Evolutionary conservation across 2,888 invertebrate genomes (phyloP), one percentile per base, ranked within the genome.

Genomic region (Philopedon plagiatum): DNA sequence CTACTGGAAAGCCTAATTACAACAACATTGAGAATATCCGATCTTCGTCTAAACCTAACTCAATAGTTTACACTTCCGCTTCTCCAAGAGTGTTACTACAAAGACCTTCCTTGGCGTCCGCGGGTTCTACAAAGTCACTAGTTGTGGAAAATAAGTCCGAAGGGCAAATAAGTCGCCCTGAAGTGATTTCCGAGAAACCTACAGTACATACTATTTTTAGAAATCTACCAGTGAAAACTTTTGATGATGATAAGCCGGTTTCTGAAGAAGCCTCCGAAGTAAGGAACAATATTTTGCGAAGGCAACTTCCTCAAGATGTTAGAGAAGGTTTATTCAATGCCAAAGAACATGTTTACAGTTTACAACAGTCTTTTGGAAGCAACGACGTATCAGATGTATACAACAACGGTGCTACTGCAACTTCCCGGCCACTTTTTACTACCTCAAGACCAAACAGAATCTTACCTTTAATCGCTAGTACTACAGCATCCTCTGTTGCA

Each of bases 371-470:
- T 0, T 85, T 87, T 18, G 90, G 89, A 9, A 65, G 67, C 13
- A 91, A 91, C 76, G 93, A 93, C 80, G 88, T 90, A 2, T 88
- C 90, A 1, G 92, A 92, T 78, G 90, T 92, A 0, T 93, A 92
- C 76, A 91, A 91, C 32, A 89, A 90, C 34, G 90, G 91, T 21
- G 83, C 90, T 11, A 89, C 89, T 15, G 90, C 89, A 67, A 89
- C 91, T 23, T 89, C 91, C 4, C 86, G 92, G 32, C 92, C 92
- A 0, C 82, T 92, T 13, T 92, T 92, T 77, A 92, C 92, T 0
- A 92, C 92, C 0, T 90, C 90, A 0, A 89, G 89, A 0, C 86
- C 90, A 21, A 87, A 91, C 0, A 91, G 78, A 81, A 90, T 78
- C 39, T 64, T 26, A 46, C 74, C 18, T 32, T 66, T 49, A 81